Conservation (phyloP, 92 coral and sea anemone species). For the Virgularia gustaviana region DNA sequence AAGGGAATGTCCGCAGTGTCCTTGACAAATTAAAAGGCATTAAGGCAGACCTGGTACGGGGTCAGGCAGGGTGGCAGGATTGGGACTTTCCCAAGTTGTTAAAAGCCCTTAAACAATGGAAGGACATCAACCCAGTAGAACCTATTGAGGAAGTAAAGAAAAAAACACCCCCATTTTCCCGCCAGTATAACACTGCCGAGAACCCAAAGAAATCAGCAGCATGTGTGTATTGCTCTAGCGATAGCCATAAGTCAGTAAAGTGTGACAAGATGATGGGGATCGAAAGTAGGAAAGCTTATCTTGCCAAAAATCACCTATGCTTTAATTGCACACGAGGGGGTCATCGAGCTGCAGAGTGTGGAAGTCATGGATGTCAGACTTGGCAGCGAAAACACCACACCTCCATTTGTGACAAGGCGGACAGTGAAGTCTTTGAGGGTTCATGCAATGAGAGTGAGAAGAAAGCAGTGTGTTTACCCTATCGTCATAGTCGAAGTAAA, state of each 20-base stretch:
- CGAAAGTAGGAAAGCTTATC: constrained; percentile 6
- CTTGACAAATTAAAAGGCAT: constrained; percentile 42
- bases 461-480: neutral
- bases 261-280: constrained; percentile 8
- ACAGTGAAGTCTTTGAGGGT: constrained; percentile 11
- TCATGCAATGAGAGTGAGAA: neutral
- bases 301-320: constrained; percentile 7
- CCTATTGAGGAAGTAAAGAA: too few species aligned
- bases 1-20: constrained; percentile 34
- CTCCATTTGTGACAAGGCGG: constrained; percentile 15
- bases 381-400: constrained; percentile 5
- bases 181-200: neutral
- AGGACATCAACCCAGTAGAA: too few species aligned
- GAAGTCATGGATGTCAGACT: neutral
- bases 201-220: neutral
- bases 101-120: constrained; percentile 36
- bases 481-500: constrained; percentile 4
- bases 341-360: constrained; percentile 7
- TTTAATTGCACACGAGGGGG: constrained; percentile 13
- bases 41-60: constrained; percentile 46
- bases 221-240: constrained; percentile 35
- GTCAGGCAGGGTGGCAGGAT: constrained; percentile 45
- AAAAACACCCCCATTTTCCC: too few species aligned
- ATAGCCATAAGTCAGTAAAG: constrained; percentile 17
- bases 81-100: constrained; percentile 48